A percentile compares a stretch with the other conserved stretches of the same genome.
These are phyloP conservation scores for Pogonomyrmex barbatus DNA, from an alignment of 1,140 invertebrate genomes.

Conservation along the genomic window DNA sequence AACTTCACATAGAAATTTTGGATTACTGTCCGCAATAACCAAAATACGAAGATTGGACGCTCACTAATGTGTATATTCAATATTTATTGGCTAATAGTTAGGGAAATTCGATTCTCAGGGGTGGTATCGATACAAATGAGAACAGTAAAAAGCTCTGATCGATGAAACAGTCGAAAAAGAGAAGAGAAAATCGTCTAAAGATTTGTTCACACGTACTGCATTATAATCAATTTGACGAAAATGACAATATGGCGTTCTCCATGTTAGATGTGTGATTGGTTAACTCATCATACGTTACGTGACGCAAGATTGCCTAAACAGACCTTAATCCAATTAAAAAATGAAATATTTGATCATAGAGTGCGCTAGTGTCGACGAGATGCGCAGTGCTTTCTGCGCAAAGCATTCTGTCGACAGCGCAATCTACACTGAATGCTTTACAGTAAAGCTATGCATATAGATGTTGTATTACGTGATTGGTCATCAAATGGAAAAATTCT, in stretches of 20 bases:
- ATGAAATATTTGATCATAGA: too few relatives aligned
- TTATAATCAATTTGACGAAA: not conserved
- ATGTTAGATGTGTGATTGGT: not conserved
- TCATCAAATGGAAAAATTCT: too few relatives aligned
- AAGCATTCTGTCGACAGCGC: not conserved
- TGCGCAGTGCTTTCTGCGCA: not conserved
- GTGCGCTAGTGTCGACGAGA: not conserved
- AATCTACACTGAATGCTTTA: not conserved
- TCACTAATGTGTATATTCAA: not conserved
- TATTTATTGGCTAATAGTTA: conserved; percentile 15
- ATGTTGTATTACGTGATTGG: too few relatives aligned
- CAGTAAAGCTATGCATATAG: too few relatives aligned
- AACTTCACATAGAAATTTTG: not conserved
- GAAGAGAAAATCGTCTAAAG: not conserved
- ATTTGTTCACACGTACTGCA: not conserved
- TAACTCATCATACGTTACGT: not conserved
- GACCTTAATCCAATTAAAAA: not conserved
- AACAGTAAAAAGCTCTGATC: not conserved
- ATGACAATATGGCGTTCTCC: not conserved
- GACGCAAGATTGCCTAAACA: not conserved
- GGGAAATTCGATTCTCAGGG: not conserved
- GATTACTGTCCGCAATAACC: not conserved
- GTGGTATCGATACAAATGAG: not conserved
- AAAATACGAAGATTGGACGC: not conserved
- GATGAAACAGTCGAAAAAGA: too few relatives aligned